Base-by-base conservation (phyloP, 1,140 invertebrate genomes). In the Eriocheir sinensis region DNA sequence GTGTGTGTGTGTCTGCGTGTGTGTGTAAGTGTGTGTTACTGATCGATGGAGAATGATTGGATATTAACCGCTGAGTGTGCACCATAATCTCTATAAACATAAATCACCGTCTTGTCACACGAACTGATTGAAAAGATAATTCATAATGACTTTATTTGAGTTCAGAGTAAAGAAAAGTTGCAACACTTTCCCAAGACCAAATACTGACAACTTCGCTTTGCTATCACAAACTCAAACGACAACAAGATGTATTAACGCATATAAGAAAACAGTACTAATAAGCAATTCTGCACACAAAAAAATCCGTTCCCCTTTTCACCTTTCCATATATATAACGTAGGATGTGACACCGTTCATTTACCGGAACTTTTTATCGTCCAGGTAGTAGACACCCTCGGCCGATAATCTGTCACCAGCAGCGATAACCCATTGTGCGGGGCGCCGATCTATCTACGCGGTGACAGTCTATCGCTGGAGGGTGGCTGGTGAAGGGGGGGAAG, bases 1-100 rank as follows among this genome's bases (percentile, higher is more conserved):
- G 80, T 81, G 80, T 81, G 80, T 81, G 80, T 81, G 80, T 81
- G 80, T 81, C 4, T 81, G 80, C 34, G 80, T 81, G 80, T 81
- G 80, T 81, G 80, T 81, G 80, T 81, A 27, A 8, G 80, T 81
- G 80, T 81, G 83, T 86, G n/a, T 38, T 15, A 8, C 34, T 86
- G 83, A 17, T 86, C 83, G 40, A 38, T 86, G 60, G n/a, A 21
- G 21, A 72, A 72, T 72, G 60, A n/a, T n/a, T 72, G 27, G 60
- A 21, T 72, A 72, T 72, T 72, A 72, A 72, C 60, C 60, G 60
- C 60, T 72, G 27, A n/a, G n/a, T 72, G 60, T 72, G 60, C 21
- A 72, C 60, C n/a, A 72, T 72, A 72, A 72, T 6, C 60, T 72
- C 27, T n/a, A 72, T 72, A 27, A 72, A 72, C n/a, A n/a, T 72